Evolutionary conservation across 1,140 invertebrate species (phyloP).

Genomic region (Berghia stephanieae): DNA sequence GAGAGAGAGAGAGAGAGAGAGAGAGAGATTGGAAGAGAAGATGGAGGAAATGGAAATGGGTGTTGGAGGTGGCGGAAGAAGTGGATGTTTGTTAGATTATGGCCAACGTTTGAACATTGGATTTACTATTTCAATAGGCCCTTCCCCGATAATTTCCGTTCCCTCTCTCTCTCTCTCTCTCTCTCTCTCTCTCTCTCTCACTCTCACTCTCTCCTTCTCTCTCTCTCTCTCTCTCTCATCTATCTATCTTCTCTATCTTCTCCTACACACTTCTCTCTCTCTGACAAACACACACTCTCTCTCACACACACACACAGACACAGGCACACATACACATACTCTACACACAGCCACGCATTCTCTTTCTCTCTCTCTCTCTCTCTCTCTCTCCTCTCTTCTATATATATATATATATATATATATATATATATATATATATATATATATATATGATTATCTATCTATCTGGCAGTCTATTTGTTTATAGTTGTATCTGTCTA

Average conservation of each 20-base stretch:
- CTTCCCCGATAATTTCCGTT: neutral
- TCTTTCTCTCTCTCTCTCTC: conserved; percentile 3
- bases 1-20: neutral
- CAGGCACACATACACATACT: no score
- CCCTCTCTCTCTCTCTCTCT: neutral
- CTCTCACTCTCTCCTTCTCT: neutral
- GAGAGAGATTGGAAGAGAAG: neutral
- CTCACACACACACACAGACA: no score
- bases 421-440: neutral
- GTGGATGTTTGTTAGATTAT: neutral
- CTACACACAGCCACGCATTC: no score
- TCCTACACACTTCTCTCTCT: neutral
- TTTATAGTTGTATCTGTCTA: neutral
- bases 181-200: neutral
- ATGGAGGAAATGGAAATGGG: neutral
- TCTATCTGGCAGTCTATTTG: neutral
- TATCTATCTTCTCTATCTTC: neutral
- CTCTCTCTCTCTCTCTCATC: neutral
- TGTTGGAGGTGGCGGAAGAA: conserved; percentile 69
- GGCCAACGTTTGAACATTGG: neutral
- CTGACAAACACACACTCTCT: no score
- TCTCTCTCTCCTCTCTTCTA: neutral
- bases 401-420: neutral
- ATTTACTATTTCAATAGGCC: neutral
- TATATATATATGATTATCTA: neutral